Evolutionary conservation across 2,888 invertebrate genomes (phyloP).

Genomic region (Suillia variegata): DNA sequence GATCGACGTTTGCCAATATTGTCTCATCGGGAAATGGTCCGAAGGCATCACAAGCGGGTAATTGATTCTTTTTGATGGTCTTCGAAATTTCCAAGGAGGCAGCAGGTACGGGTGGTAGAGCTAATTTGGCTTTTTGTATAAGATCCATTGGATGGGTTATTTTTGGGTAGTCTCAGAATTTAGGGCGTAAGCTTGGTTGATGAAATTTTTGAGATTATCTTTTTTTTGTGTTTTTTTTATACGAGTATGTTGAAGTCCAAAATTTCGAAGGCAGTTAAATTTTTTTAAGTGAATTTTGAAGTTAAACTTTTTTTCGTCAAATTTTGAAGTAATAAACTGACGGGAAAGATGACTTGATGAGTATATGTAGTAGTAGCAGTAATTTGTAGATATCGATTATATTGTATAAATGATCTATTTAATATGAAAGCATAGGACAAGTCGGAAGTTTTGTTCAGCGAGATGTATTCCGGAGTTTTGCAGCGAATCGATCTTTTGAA

Average conservation of each 20-base stretch:
- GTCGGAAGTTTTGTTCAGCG: too few relatives aligned
- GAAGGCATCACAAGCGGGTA: slow-evolving; percentile 28
- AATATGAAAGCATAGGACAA: too few relatives aligned
- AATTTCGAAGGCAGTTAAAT: not conserved
- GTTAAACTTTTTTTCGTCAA: not conserved
- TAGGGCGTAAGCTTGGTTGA: not conserved
- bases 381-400: too few relatives aligned
- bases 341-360: too few relatives aligned
- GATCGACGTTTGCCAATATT: slow-evolving; percentile 43
- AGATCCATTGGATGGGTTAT: not conserved
- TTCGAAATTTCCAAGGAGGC: not conserved
- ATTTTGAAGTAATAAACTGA: too few relatives aligned
- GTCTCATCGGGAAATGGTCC: slow-evolving; percentile 53
- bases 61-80: slow-evolving; percentile 20
- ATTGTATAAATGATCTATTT: too few relatives aligned
- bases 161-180: not conserved
- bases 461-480: too few relatives aligned
- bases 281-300: not conserved
- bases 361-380: too few relatives aligned
- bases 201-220: too few relatives aligned
- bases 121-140: too few relatives aligned
- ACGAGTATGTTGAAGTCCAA: not conserved
- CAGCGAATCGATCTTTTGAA: too few relatives aligned
- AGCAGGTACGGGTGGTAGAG: not conserved
- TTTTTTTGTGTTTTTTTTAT: not conserved